Evolutionary conservation across 2,797 vertebrate genomes (phyloP).

Genomic region (Simalia tracyae): DNA sequence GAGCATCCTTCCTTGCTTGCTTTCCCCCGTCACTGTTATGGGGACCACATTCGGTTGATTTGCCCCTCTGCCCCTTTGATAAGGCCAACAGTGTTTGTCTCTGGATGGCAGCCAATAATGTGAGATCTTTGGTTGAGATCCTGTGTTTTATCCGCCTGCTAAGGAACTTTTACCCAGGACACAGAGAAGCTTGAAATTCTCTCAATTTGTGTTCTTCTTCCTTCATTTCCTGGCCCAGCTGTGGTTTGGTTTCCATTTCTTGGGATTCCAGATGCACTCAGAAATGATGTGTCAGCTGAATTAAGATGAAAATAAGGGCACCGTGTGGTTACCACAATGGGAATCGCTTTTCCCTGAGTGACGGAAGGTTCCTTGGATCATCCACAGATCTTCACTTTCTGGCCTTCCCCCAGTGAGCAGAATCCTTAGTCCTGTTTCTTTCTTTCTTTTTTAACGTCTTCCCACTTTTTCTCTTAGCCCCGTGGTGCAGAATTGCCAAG

Average conservation of each 20-base stretch:
- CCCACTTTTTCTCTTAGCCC: not conserved
- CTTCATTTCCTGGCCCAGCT: slow-evolving; percentile 46
- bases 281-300: slow-evolving; percentile 6
- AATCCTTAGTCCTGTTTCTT: not conserved
- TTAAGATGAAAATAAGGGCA: not conserved
- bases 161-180: not conserved
- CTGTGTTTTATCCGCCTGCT: not conserved
- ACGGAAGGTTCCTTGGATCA: not conserved
- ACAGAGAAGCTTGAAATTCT: slow-evolving; percentile 13
- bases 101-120: not conserved
- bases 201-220: not conserved
- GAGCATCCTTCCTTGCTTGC: slow-evolving; percentile 38
- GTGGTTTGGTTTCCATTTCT: not conserved
- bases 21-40: slow-evolving; percentile 18
- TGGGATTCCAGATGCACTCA: slow-evolving; percentile 41
- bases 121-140: not conserved
- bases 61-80: slow-evolving; percentile 22
- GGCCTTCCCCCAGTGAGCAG: not conserved
- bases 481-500: not conserved
- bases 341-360: accelerated
- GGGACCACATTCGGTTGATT: slow-evolving; percentile 22
- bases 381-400: not conserved
- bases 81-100: slow-evolving; percentile 44
- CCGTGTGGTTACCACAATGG: not conserved
- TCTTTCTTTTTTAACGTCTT: not conserved